A percentile compares a stretch with the other conserved stretches of the same genome.
These are phyloP conservation scores for Steinernema hermaphroditum DNA, from an alignment of 2,888 invertebrate genomes.

Conservation along the genomic window DNA sequence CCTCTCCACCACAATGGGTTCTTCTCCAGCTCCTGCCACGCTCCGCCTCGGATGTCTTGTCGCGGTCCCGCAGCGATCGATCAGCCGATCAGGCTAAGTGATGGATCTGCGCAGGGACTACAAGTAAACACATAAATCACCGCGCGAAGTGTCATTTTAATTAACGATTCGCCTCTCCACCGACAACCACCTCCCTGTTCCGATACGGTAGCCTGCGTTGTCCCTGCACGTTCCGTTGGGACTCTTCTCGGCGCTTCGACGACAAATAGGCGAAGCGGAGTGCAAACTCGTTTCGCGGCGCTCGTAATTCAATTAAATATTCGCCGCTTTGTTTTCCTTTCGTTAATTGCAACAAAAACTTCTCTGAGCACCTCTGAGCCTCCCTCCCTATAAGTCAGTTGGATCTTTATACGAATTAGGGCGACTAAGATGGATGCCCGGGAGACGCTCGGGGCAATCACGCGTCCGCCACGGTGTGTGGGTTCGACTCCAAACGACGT, in stretches of 20 bases:
- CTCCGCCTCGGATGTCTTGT: background rate
- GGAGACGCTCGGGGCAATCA: background rate
- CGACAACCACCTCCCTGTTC: background rate
- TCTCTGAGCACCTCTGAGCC: background rate
- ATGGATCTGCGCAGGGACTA: background rate
- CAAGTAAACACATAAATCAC: slow-evolving; percentile 31
- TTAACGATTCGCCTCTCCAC: slow-evolving; percentile 4
- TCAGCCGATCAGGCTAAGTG: slow-evolving; percentile 24
- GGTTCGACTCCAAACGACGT: background rate
- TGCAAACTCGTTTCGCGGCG: slow-evolving; percentile 18
- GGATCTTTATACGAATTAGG: slow-evolving; percentile 1
- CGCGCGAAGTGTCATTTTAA: slow-evolving; percentile 20
- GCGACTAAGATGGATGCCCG: background rate
- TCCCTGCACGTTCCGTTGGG: background rate
- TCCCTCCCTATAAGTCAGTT: background rate
- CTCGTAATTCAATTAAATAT: slow-evolving; percentile 8
- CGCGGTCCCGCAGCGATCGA: slow-evolving; percentile 24
- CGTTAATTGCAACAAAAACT: slow-evolving; percentile 19
- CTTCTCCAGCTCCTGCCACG: slow-evolving; percentile 1
- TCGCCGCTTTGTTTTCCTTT: background rate
- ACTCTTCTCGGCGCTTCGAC: background rate
- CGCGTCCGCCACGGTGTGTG: slow-evolving; percentile 3
- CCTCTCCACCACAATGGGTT: background rate
- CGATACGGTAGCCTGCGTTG: background rate
- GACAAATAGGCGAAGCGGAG: slow-evolving; percentile 3